Evolutionary conservation across 2,888 invertebrate species (phyloP).

Genomic region (Romanomermis culicivorax): DNA sequence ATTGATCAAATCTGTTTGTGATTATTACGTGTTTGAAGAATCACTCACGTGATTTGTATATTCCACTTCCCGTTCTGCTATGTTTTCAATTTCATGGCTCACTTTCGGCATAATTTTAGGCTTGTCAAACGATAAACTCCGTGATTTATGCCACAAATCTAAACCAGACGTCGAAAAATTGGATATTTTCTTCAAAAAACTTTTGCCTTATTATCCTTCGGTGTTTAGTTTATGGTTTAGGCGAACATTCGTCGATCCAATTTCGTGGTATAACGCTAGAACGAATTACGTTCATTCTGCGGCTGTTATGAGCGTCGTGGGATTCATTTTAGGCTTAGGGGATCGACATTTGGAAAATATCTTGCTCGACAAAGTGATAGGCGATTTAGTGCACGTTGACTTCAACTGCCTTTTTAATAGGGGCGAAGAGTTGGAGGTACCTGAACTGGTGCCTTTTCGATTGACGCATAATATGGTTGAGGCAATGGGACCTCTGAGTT

Average conservation of each 20-base stretch:
- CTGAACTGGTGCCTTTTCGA: constrained; percentile 46
- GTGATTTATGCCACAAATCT: not conserved
- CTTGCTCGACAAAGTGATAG: constrained; percentile 66
- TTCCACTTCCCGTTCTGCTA: too few relatives aligned
- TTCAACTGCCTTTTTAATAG: constrained; percentile 91
- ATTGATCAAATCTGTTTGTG: too few relatives aligned
- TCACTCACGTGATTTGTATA: too few relatives aligned
- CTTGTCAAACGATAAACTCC: too few relatives aligned
- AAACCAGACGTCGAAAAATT: constrained; percentile 12
- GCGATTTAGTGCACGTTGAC: constrained; percentile 88
- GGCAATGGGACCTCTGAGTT: constrained; percentile 71
- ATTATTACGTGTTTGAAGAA: too few relatives aligned
- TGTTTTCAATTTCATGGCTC: too few relatives aligned
- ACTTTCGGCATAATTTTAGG: too few relatives aligned
- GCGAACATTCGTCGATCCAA: constrained; percentile 64
- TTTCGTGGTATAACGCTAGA: constrained; percentile 70
- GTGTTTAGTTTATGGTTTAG: constrained; percentile 81
- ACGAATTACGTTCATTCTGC: constrained; percentile 70
- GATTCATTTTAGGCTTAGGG: constrained; percentile 30
- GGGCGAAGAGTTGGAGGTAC: constrained; percentile 32
- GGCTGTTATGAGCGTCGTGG: constrained; percentile 67
- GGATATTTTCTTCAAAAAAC: constrained; percentile 32
- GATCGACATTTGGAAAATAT: constrained; percentile 73
- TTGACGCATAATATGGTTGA: constrained; percentile 88
- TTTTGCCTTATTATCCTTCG: constrained; percentile 52